phyloP scores from a whole-genome alignment of 1,140 invertebrate genomes.

The Drosophila leontia region DNA sequence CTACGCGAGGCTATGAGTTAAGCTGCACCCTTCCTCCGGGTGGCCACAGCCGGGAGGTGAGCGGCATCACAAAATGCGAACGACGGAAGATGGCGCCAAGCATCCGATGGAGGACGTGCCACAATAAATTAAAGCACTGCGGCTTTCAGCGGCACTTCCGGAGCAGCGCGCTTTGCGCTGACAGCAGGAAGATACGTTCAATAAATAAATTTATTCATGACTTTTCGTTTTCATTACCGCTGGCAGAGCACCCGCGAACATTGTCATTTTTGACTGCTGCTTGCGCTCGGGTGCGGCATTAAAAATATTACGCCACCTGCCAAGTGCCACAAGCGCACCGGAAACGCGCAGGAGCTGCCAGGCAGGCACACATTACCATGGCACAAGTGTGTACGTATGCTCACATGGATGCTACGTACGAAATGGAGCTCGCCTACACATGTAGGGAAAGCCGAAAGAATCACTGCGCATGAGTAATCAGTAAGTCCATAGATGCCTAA shows the following conservation, averaged over 20 bases:
- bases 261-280: constrained; percentile 43
- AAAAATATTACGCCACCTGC: constrained; percentile 35
- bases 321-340: constrained; percentile 14
- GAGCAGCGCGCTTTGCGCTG: constrained; percentile 13
- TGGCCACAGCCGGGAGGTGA: constrained; percentile 9
- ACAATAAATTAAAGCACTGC: constrained; percentile 67
- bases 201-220: constrained; percentile 75
- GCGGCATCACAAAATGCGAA: constrained; percentile 50
- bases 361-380: constrained; percentile 13
- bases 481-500: background rate
- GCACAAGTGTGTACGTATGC: background rate
- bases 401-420: background rate
- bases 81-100: constrained; percentile 48
- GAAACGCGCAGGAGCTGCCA: constrained; percentile 14
- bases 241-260: constrained; percentile 13
- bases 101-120: constrained; percentile 51
- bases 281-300: constrained; percentile 19
- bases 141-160: constrained; percentile 44
- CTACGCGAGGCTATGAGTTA: constrained; percentile 43
- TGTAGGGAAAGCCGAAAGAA: background rate
- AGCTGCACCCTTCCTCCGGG: constrained; percentile 28
- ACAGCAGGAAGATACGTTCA: constrained; percentile 22
- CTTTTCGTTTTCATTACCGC: constrained; percentile 35
- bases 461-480: constrained; percentile 14
- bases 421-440: background rate